These are phyloP conservation scores for Meandrina meandrites DNA, from an alignment of 92 coral and sea anemone species.

Conservation along the genomic window DNA sequence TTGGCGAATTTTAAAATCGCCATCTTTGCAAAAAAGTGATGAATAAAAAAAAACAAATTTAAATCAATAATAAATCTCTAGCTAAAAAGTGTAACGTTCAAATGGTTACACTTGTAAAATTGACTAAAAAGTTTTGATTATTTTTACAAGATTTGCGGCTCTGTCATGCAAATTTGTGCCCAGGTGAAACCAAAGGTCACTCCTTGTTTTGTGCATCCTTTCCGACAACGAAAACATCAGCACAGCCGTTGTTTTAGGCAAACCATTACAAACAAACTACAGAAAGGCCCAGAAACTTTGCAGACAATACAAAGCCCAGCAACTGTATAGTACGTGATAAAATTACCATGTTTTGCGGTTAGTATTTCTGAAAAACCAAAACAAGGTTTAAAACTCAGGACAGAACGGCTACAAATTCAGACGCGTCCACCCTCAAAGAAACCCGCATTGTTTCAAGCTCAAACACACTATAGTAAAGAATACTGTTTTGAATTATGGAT, in stretches of 20 bases:
- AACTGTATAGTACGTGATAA: neutral
- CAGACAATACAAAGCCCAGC: neutral
- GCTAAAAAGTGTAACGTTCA: no score
- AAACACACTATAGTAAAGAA: no score
- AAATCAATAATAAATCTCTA: no score
- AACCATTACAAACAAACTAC: neutral
- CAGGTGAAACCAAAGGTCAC: neutral
- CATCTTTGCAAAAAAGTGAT: no score
- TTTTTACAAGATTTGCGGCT: neutral
- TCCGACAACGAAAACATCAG: no score
- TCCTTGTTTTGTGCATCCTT: neutral
- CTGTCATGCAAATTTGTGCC: neutral
- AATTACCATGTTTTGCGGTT: neutral
- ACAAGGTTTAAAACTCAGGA: neutral
- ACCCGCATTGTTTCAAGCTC: neutral
- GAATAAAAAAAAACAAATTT: no score
- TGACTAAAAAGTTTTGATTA: neutral
- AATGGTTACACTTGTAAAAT: neutral
- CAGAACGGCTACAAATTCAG: no score
- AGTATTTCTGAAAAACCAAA: neutral
- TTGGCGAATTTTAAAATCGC: no score
- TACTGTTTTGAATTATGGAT: no score
- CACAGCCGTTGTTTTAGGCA: neutral
- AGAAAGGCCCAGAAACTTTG: neutral
- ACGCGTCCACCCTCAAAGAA: neutral